Percentiles rank a stretch among this genome's conserved stretches.
Conservation (phyloP, 1,140 invertebrate genomes). For the Drosophila sturtevanti region DNA sequence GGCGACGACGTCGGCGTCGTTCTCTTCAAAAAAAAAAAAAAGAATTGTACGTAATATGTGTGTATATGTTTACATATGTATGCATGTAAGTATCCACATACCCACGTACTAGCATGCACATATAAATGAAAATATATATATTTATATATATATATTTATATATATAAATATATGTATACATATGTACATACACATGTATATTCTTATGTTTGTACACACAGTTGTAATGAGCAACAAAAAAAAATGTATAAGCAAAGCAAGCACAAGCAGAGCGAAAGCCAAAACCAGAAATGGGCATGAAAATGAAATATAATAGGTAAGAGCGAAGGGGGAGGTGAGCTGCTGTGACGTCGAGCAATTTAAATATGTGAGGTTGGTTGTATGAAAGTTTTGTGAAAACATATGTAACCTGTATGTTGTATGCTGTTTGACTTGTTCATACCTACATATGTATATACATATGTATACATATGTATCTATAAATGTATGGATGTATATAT, state of each 20-base stretch:
- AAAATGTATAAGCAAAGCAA: slow-evolving; percentile 12
- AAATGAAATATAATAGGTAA: slow-evolving; percentile 68
- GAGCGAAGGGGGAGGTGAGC: slow-evolving; percentile 21
- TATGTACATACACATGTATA: slow-evolving; percentile 7
- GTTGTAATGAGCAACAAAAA: slow-evolving; percentile 60
- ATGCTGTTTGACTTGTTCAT: slow-evolving; percentile 15
- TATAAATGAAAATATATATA: neutral
- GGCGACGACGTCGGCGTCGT: slow-evolving; percentile 46
- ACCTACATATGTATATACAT: slow-evolving; percentile 10
- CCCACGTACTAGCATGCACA: too few species aligned
- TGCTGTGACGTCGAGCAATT: slow-evolving; percentile 28
- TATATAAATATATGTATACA: slow-evolving; percentile 29
- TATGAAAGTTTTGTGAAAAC: slow-evolving; percentile 6
- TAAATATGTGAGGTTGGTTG: slow-evolving; percentile 38
- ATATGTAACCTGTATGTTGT: slow-evolving; percentile 19
- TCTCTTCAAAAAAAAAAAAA: slow-evolving; percentile 42
- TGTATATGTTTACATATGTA: slow-evolving; percentile 52
- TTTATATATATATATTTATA: neutral
- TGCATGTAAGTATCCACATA: slow-evolving; percentile 36
- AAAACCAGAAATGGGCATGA: slow-evolving; percentile 73
- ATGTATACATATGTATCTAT: slow-evolving; percentile 11
- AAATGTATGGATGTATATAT: slow-evolving; percentile 11
- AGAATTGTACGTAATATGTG: slow-evolving; percentile 35
- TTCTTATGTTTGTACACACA: slow-evolving; percentile 11
- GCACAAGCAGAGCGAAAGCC: slow-evolving; percentile 42